phyloP scores from a whole-genome alignment of 2,113 vertebrate species.

The Nothobranchius kuhntae region DNA sequence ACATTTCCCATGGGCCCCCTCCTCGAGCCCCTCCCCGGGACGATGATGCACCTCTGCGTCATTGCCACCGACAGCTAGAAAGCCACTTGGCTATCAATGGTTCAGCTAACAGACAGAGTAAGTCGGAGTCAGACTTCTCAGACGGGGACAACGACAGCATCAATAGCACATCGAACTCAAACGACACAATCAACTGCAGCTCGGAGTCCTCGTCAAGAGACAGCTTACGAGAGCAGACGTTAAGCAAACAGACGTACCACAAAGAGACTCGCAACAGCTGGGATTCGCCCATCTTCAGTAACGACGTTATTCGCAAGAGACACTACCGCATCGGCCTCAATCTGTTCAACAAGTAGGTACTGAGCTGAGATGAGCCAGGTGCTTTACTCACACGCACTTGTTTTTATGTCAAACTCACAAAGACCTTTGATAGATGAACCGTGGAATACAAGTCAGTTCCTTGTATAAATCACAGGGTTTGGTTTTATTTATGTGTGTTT shows the following conservation, averaged over 20 bases:
- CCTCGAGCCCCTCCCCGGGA: conserved; percentile 84
- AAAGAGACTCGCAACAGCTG: conserved; percentile 99
- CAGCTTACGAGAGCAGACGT: conserved; percentile 92
- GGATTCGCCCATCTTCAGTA: conserved; percentile 98
- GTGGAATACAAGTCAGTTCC: not conserved
- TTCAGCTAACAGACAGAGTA: conserved; percentile 92
- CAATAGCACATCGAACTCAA: conserved; percentile 99
- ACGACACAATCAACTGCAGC: conserved; percentile 98
- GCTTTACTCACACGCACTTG: not conserved
- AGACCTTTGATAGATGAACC: not conserved
- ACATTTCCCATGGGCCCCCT: conserved; percentile 83
- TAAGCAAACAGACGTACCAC: conserved; percentile 98
- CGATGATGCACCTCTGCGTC: conserved; percentile 84
- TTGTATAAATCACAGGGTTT: not conserved
- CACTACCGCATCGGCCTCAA: conserved; percentile 98
- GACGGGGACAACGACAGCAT: conserved; percentile 98
- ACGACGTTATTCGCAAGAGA: conserved; percentile 93
- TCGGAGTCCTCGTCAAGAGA: conserved; percentile 94
- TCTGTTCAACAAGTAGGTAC: conserved; percentile 98
- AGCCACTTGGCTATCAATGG: conserved; percentile 93
- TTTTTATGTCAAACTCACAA: conserved; percentile 3
- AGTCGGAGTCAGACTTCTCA: conserved; percentile 94
- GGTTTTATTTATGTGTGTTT: not conserved
- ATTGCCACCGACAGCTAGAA: conserved; percentile 87
- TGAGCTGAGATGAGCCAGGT: conserved; percentile 14